A percentile compares a stretch with the other conserved stretches of the same genome.
phyloP scores from a whole-genome alignment of 2,113 vertebrate species.

The Centropus unirufus region DNA sequence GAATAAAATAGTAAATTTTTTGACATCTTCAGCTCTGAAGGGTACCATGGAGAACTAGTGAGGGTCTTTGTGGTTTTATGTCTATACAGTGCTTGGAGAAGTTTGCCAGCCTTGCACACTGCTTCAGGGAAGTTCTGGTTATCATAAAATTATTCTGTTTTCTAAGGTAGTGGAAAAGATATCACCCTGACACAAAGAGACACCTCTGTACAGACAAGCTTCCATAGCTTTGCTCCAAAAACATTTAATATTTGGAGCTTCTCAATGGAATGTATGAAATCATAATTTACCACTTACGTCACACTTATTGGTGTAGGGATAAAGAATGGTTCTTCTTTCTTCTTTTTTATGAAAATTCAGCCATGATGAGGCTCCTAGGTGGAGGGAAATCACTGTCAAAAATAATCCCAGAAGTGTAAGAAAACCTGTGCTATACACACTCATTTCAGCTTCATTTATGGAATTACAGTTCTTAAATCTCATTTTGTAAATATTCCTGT shows the following conservation, averaged over 20 bases:
- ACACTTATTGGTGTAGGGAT: background rate
- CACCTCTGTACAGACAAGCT: background rate
- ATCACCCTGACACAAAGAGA: background rate
- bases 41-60: background rate
- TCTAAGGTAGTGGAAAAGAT: background rate
- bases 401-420: background rate
- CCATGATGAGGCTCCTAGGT: background rate
- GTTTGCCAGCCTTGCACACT: background rate
- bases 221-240: background rate
- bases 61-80: background rate
- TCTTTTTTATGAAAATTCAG: background rate
- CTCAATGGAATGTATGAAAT: background rate
- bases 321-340: background rate
- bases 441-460: background rate
- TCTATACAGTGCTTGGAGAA: background rate
- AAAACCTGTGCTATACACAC: background rate
- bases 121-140: background rate
- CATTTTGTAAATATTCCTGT: background rate
- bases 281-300: background rate
- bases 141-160: background rate
- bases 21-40: background rate
- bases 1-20: background rate
- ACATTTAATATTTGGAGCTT: background rate
- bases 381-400: background rate
- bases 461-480: background rate